Percentiles rank a stretch among this genome's conserved stretches.
Evolutionary conservation across 2,113 vertebrate genomes (phyloP).

Genomic region (Struthidea cinerea): DNA sequence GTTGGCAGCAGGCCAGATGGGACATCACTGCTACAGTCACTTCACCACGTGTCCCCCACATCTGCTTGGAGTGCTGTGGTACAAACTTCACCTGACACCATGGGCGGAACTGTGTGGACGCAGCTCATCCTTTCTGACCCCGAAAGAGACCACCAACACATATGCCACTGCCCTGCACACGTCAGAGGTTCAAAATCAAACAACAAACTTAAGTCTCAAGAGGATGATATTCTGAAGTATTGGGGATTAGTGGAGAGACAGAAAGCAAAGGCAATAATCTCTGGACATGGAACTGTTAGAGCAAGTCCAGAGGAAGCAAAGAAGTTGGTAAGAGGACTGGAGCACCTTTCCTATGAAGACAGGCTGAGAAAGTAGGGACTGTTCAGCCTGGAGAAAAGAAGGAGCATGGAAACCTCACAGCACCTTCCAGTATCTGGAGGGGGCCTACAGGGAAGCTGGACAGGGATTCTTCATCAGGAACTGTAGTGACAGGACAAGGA

Average conservation of each 20-base stretch:
- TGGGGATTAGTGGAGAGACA: background rate
- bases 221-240: background rate
- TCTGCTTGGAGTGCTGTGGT: rapidly evolving
- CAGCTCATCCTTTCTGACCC: background rate
- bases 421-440: background rate
- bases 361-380: background rate
- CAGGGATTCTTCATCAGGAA: background rate
- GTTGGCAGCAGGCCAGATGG: background rate
- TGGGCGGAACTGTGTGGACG: background rate
- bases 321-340: background rate
- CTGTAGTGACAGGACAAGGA: background rate
- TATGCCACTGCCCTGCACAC: background rate
- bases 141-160: background rate
- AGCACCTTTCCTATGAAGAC: background rate
- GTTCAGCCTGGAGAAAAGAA: background rate
- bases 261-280: background rate
- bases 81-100: background rate
- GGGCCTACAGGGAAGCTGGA: background rate
- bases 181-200: background rate
- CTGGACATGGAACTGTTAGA: background rate
- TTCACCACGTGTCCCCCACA: rapidly evolving
- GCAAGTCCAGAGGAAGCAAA: background rate
- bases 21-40: background rate
- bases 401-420: background rate
- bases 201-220: background rate